Evolutionary conservation across 2,888 invertebrate species (phyloP).

Genomic region (Pyrocoelia pectoralis): DNA sequence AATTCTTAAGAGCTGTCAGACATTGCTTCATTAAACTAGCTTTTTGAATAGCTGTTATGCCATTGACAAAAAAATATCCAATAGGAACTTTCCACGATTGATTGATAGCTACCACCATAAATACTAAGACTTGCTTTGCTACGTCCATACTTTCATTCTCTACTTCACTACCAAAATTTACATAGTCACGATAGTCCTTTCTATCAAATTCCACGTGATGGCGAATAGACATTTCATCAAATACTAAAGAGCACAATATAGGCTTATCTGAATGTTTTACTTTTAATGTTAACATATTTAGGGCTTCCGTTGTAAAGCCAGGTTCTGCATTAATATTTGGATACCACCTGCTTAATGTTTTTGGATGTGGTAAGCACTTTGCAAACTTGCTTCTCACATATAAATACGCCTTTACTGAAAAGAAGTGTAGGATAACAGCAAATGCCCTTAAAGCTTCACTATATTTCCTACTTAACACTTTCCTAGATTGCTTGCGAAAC

Average conservation of each 20-base stretch:
- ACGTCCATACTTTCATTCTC: constrained; percentile 36
- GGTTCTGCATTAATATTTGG: constrained; percentile 46
- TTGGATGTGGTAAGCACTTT: constrained; percentile 43
- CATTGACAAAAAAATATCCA: constrained; percentile 45
- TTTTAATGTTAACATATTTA: constrained; percentile 39
- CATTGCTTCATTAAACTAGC: constrained; percentile 39
- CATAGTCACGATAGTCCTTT: constrained; percentile 45
- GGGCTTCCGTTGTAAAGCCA: constrained; percentile 46
- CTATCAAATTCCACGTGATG: constrained; percentile 48
- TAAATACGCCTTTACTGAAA: too few species aligned
- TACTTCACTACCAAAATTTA: constrained; percentile 43
- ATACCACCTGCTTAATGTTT: constrained; percentile 46
- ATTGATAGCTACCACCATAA: constrained; percentile 43
- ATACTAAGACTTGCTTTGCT: constrained; percentile 45
- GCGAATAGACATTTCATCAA: constrained; percentile 48
- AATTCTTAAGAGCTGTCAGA: constrained; percentile 35
- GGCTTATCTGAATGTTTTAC: constrained; percentile 20
- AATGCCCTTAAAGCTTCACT: too few species aligned
- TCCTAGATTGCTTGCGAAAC: too few species aligned
- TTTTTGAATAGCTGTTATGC: constrained; percentile 41
- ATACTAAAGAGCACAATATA: constrained; percentile 33
- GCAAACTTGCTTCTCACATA: too few species aligned
- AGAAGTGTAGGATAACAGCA: too few species aligned
- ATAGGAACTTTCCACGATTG: constrained; percentile 45
- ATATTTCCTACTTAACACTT: too few species aligned